Percentiles rank a stretch among this genome's conserved stretches.
These are phyloP conservation scores for Glaucomys volans DNA, from an alignment of 2,113 vertebrate species.

Conservation along the genomic window DNA sequence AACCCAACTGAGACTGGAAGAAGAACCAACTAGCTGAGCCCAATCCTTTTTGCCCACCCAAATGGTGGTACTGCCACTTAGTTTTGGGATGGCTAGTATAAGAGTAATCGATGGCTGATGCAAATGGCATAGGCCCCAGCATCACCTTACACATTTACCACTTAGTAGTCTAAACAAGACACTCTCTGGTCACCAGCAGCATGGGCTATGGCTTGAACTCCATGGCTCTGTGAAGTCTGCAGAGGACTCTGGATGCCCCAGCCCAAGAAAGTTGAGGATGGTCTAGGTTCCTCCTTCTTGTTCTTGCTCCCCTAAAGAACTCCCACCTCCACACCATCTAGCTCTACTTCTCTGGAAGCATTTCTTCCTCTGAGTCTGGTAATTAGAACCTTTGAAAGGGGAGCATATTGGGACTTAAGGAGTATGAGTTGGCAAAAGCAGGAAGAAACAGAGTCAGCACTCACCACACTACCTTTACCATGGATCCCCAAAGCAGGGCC, in stretches of 20 bases:
- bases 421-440: background rate
- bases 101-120: background rate
- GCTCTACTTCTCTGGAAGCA: background rate
- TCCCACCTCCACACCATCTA: background rate
- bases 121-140: background rate
- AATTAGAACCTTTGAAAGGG: background rate
- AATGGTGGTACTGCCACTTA: background rate
- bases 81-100: background rate
- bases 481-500: background rate
- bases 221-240: background rate
- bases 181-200: background rate
- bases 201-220: background rate
- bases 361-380: background rate
- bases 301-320: background rate
- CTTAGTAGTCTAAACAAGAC: background rate
- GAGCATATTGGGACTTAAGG: background rate
- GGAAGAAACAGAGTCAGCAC: background rate
- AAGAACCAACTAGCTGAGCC: constrained; percentile 2
- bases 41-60: background rate
- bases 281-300: background rate
- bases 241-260: background rate
- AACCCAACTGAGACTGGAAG: background rate
- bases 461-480: background rate
- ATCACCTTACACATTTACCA: background rate
- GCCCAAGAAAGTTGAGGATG: background rate